A percentile compares a stretch with the other conserved stretches of the same genome.
Evolutionary conservation across 2,888 invertebrate species (phyloP).

Genomic region (Idaea biselata): DNA sequence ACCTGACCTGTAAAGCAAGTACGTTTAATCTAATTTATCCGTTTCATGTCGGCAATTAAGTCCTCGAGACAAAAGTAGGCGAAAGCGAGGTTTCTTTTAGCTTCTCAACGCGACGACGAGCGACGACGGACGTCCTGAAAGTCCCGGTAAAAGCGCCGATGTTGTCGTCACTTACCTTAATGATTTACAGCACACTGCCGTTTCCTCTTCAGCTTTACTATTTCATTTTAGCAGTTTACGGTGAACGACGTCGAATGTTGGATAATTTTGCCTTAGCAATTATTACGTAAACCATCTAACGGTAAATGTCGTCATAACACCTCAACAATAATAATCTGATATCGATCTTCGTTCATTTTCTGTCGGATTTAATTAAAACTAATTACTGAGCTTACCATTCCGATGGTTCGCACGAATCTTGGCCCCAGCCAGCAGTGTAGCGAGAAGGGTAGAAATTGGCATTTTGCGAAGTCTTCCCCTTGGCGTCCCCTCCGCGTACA

Average conservation of each 20-base stretch:
- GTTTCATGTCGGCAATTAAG: conserved; percentile 60
- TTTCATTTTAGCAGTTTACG: conserved; percentile 14
- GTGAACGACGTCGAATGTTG: background rate
- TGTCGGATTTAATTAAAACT: conserved; percentile 73
- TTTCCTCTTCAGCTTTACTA: conserved; percentile 22
- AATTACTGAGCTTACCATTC: conserved; percentile 66
- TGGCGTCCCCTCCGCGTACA: conserved; percentile 58
- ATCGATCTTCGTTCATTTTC: conserved; percentile 49
- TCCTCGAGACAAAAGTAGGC: conserved; percentile 47
- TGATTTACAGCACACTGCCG: conserved; percentile 50
- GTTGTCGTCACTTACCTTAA: conserved; percentile 48
- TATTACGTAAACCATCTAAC: background rate
- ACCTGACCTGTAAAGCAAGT: conserved; percentile 62
- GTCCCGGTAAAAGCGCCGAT: conserved; percentile 18
- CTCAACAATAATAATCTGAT: conserved; percentile 36
- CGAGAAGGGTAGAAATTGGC: conserved; percentile 60
- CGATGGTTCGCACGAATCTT: conserved; percentile 58
- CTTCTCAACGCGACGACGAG: conserved; percentile 7
- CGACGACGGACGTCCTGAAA: conserved; percentile 10
- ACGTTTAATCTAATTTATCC: conserved; percentile 72
- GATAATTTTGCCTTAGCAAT: background rate
- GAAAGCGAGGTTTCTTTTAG: conserved; percentile 28
- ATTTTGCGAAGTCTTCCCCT: conserved; percentile 63
- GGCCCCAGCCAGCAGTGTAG: conserved; percentile 36
- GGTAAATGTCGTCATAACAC: conserved; percentile 30